Evolutionary conservation across 2,888 invertebrate species (phyloP).

Genomic region (Zele albiditarsus): DNA sequence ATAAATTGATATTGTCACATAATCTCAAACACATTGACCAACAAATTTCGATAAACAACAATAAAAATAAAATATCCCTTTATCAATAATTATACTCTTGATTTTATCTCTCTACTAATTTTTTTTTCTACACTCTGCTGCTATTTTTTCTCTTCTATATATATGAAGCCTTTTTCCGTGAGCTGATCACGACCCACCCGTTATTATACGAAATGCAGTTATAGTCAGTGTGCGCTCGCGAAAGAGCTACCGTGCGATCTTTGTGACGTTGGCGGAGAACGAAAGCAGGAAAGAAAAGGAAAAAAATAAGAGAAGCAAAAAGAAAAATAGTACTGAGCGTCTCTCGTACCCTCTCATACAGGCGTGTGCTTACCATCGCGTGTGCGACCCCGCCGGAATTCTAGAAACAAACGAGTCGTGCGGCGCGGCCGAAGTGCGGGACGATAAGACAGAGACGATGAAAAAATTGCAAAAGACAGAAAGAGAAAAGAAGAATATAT

Average conservation of each 20-base stretch:
- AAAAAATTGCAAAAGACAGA: slow-evolving; percentile 24
- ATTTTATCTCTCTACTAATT: slow-evolving; percentile 10
- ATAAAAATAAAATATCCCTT: neutral
- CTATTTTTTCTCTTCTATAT: slow-evolving; percentile 14
- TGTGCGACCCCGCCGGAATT: slow-evolving; percentile 43
- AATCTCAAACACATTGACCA: neutral
- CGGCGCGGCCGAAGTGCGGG: slow-evolving; percentile 23
- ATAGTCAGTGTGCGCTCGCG: slow-evolving; percentile 33
- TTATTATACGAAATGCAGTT: slow-evolving; percentile 49
- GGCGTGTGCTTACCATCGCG: slow-evolving; percentile 33
- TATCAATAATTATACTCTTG: neutral
- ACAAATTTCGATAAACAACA: neutral
- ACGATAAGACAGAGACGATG: slow-evolving; percentile 17
- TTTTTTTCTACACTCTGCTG: slow-evolving; percentile 13
- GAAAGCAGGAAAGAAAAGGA: neutral
- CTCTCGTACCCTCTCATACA: slow-evolving; percentile 8
- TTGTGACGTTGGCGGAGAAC: slow-evolving; percentile 11
- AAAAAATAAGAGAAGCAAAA: neutral
- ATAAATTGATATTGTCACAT: too few species aligned
- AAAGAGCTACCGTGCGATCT: slow-evolving; percentile 37
- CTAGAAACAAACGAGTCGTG: slow-evolving; percentile 48
- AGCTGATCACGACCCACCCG: slow-evolving; percentile 40
- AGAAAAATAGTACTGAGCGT: neutral
- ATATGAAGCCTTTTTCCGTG: slow-evolving; percentile 21
- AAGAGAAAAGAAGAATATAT: slow-evolving; percentile 10